Evolutionary conservation across 2,888 invertebrate species (phyloP).

Genomic region (Drosophila tripunctata): DNA sequence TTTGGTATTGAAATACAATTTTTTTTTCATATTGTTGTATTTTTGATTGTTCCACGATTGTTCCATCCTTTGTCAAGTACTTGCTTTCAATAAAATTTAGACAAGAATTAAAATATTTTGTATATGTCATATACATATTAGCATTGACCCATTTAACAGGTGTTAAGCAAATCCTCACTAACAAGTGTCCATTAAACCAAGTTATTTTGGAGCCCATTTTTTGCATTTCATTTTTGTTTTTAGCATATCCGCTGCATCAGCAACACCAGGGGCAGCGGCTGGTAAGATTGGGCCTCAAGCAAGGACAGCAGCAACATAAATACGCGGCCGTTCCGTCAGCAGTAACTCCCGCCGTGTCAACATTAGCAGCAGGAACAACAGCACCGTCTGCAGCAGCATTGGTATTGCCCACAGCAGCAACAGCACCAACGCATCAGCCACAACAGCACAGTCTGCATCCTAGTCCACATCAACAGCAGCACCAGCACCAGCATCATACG

Average conservation of each 20-base stretch:
- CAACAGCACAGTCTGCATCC: conserved; percentile 32
- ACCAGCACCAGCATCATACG: conserved; percentile 44
- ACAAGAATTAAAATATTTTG: no score
- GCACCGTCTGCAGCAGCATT: conserved; percentile 31
- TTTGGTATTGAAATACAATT: no score
- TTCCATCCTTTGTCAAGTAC: no score
- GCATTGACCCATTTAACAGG: no score
- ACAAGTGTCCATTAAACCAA: no score
- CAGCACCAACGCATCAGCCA: conserved; percentile 37
- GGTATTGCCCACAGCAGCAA: conserved; percentile 39
- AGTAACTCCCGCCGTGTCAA: conserved; percentile 28
- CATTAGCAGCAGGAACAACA: conserved; percentile 49
- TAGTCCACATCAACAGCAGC: conserved; percentile 31
- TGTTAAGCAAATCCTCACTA: no score
- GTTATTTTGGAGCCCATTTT: conserved; percentile 9
- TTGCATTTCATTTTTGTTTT: conserved; percentile 30
- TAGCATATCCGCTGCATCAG: conserved; percentile 69
- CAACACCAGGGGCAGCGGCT: conserved; percentile 47
- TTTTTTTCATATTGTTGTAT: no score
- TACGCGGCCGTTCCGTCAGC: conserved; percentile 28
- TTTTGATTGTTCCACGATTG: no score
- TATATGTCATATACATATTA: no score
- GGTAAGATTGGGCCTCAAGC: conserved; percentile 46
- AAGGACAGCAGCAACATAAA: conserved; percentile 48
- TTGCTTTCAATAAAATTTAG: no score